Conservation (phyloP, 1,140 invertebrate genomes). For the Kradibia gibbosae region DNA sequence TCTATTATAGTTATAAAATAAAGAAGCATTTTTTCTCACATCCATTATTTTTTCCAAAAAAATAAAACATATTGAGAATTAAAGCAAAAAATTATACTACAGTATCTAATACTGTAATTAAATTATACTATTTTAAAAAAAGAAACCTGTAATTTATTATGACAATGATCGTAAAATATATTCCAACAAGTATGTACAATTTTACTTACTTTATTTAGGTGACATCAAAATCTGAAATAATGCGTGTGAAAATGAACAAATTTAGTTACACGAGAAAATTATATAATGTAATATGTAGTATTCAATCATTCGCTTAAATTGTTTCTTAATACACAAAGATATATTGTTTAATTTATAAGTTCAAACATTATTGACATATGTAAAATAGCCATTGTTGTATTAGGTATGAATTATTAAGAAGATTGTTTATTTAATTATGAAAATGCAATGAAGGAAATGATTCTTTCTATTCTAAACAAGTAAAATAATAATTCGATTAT, state of each 20-base stretch:
- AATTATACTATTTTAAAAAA: not conserved
- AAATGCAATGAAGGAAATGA: too few relatives aligned
- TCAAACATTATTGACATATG: too few relatives aligned
- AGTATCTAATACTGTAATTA: not conserved
- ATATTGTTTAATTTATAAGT: too few relatives aligned
- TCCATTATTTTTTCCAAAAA: not conserved
- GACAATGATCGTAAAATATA: conserved; percentile 29
- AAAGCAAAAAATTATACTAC: not conserved
- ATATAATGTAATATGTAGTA: conserved; percentile 1
- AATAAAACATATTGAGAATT: not conserved
- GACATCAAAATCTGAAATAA: conserved; percentile 28
- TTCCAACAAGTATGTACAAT: not conserved
- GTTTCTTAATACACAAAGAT: too few relatives aligned
- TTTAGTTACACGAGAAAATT: conserved; percentile 6
- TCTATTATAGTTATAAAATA: too few relatives aligned
- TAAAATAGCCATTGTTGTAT: too few relatives aligned
- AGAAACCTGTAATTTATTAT: conserved; percentile 33
- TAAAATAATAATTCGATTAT: too few relatives aligned
- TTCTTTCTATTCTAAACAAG: too few relatives aligned
- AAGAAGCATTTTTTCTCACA: too few relatives aligned
- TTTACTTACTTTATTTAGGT: not conserved
- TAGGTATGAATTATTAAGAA: too few relatives aligned
- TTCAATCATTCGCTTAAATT: too few relatives aligned
- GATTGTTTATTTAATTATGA: too few relatives aligned
- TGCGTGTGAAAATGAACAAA: conserved; percentile 41